Base-by-base conservation (phyloP, 2,888 invertebrate species). In the Tenthredo distinguenda region DNA sequence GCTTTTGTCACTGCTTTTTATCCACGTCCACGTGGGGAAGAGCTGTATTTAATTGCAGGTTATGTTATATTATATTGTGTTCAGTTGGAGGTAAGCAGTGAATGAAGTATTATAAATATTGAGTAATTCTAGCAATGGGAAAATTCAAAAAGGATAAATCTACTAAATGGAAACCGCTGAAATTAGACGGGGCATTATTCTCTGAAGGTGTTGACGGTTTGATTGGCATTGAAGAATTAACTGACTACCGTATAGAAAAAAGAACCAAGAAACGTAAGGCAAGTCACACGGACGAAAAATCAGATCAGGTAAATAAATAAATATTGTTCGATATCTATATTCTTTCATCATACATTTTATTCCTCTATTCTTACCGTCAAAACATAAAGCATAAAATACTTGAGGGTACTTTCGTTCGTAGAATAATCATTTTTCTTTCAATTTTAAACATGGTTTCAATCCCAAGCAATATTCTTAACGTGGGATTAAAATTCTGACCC, bases 221-320 rank as follows among this genome's bases (percentile, higher is more conserved):
- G 86, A 95, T 97, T 55, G 97, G 97, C 0, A 95, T 98, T 71
- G 97, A 98, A 93, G 97, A 97, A 90, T 95, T 98, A 86, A 95
- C 95, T 4, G 95, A 96, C 88, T 97, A 97, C 91, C 95, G 95
- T 87, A 92, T 96, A 72, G 94, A 88, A 85, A 87, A 86, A 62
- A 87, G 79, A 86, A 88, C 84, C 85, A 88, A 86, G 84, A 86
- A 87, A 87, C 88, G 81, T 68, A 86, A 87, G 86, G 50, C 85
- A 85, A 87, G 76, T 37, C 81, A 47, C 15, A 79, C 12, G 34
- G 82, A 72, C 47, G 47, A 85, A 62, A 86, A 76, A 87, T 86
- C 34, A 10, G 77, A 86, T 71, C 86, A 72, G 85, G 82, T 76
- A 79, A 81, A 77, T 83, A 85, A 65, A 87, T 85, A 26, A 26